Percentiles rank a stretch among this genome's conserved stretches.
phyloP scores from a whole-genome alignment of 2,797 vertebrate genomes.

The Merluccius polli region DNA sequence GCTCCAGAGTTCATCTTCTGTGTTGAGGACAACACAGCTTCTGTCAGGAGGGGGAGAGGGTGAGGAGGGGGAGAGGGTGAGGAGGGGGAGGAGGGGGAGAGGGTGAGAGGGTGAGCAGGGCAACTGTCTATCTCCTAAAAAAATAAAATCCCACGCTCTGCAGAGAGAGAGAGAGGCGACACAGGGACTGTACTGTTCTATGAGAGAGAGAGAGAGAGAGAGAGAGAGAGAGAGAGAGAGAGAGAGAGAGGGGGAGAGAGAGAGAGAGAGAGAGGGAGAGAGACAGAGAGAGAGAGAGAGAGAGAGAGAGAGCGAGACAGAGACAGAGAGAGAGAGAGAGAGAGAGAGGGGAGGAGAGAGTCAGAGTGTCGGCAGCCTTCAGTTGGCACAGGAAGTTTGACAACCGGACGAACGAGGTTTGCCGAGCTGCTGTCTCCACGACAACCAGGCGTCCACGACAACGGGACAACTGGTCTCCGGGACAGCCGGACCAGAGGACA shows the following conservation, averaged over 20 bases:
- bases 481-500: neutral
- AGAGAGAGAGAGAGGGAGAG: constrained; percentile 2
- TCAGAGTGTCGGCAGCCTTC: neutral
- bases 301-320: neutral
- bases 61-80: neutral
- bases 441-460: neutral
- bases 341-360: neutral
- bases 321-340: neutral
- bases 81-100: neutral
- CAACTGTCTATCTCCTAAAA: neutral
- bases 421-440: neutral
- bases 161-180: constrained; percentile 47
- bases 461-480: neutral
- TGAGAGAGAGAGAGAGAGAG: neutral
- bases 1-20: neutral
- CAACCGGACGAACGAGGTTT: neutral
- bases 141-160: neutral
- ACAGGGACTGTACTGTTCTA: constrained; percentile 12
- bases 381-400: neutral
- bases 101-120: neutral
- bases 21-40: neutral
- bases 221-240: neutral
- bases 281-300: neutral
- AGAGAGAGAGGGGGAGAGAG: constrained; percentile 3
- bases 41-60: neutral